Conservation (phyloP, 2,888 invertebrate species). For the Aphodius granarius region DNA sequence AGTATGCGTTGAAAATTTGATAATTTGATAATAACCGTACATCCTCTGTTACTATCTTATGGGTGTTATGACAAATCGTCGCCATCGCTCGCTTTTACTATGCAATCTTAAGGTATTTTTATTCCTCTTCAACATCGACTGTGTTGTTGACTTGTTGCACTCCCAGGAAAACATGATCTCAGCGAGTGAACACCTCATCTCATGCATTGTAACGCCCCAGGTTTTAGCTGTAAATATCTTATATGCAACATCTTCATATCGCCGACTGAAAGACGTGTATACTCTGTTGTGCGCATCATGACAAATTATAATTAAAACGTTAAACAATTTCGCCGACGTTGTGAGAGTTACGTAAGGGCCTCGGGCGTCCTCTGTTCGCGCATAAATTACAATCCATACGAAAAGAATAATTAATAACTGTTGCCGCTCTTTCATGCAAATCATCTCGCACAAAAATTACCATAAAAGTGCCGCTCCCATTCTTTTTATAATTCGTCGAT, state of each 20-base stretch:
- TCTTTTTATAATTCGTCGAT: background rate
- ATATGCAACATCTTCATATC: slow-evolving; percentile 3
- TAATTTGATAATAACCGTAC: slow-evolving; percentile 51
- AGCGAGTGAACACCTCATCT: too few relatives aligned
- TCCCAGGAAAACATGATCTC: too few relatives aligned
- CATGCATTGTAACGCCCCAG: background rate
- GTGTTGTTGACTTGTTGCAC: too few relatives aligned
- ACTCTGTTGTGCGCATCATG: slow-evolving; percentile 12
- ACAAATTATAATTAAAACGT: slow-evolving; percentile 26
- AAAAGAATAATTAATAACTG: slow-evolving; percentile 9
- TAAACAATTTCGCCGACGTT: slow-evolving; percentile 25
- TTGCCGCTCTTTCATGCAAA: background rate
- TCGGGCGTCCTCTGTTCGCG: background rate
- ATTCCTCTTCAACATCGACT: too few relatives aligned
- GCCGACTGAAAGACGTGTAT: background rate
- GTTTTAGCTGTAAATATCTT: background rate
- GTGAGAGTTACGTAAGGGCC: slow-evolving; percentile 20
- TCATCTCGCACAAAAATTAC: background rate
- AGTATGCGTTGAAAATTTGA: slow-evolving; percentile 53
- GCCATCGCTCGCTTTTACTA: background rate
- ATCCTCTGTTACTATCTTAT: slow-evolving; percentile 39
- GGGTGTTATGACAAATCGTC: background rate
- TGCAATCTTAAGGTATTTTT: background rate
- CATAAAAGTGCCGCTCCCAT: background rate
- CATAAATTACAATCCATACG: slow-evolving; percentile 1